Evolutionary conservation across 2,113 vertebrate genomes (phyloP), one percentile per base, ranked within the genome.

Genomic region (Leucopsar rothschildi): DNA sequence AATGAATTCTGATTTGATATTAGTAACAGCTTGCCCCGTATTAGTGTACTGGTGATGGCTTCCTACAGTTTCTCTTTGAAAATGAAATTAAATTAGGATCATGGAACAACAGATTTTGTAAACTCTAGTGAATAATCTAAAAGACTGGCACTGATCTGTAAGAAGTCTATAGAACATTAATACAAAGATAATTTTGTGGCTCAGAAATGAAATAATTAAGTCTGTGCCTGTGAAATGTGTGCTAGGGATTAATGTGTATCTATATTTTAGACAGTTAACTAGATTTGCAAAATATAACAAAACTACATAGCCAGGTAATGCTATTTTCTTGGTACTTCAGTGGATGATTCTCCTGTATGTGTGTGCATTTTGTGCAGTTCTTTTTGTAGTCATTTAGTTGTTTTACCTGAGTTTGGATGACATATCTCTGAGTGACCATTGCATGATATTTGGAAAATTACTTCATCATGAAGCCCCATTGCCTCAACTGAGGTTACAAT

Each of bases 1-100:
- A 97, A 93, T 95, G 89, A 96, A 88, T 97, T 97, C 92, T 96
- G 95, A 98, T 97, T 96, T 96, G 94, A 94, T 97, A 97, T 79
- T 95, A 97, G 95, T 93, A 96, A 97, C 96, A 96, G 91, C 89
- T 95, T 96, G 94, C 64, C 89, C 94, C 45, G 55, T 93, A 83
- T 95, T 94, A 88, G 70, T 87, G 59, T 81, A 91, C 71, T 92
- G 17, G 31, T 86, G 86, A 96, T 89, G 84, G 78, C 71, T 87
- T 90, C 87, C 90, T 76, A 96, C 70, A 82, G 86, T 88, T 97
- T 95, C 86, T 91, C 91, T 96, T 96, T 95, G 89, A 92, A 96
- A 94, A 96, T 89, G 37, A 96, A 97, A 94, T 89, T 89, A 71
- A 86, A 94, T 94, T 92, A 96, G 87, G 88, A 71, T 86, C 84